Percentiles rank a stretch among this genome's conserved stretches.
phyloP scores from a whole-genome alignment of 2,113 vertebrate genomes.

The Vulpes ferrilata region DNA sequence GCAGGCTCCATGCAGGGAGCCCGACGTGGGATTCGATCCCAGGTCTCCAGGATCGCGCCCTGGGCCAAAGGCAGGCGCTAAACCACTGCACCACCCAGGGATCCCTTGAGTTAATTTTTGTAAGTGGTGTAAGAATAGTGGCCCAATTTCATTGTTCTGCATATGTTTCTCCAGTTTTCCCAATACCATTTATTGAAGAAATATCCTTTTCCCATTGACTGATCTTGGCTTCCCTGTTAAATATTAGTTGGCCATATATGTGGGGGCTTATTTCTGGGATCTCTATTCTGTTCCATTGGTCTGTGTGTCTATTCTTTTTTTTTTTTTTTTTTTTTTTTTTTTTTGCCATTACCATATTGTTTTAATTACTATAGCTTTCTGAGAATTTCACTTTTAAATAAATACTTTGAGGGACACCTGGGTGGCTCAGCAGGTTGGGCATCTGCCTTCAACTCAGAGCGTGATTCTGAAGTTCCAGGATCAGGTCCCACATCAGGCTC shows the following conservation, averaged over 20 bases:
- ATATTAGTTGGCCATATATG: not conserved
- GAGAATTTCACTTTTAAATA: not conserved
- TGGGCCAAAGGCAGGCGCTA: too few relatives aligned
- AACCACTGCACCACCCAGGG: too few relatives aligned
- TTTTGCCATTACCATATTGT: not conserved
- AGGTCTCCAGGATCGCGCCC: too few relatives aligned
- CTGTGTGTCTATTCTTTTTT: not conserved
- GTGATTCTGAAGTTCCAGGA: too few relatives aligned
- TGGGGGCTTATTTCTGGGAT: not conserved
- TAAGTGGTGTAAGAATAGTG: not conserved
- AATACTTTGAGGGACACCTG: not conserved
- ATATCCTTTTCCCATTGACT: not conserved
- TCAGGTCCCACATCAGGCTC: too few relatives aligned
- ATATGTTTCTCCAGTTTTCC: not conserved
- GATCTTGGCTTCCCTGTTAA: not conserved
- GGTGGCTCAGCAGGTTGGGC: too few relatives aligned
- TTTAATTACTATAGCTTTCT: not conserved
- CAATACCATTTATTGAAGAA: not conserved
- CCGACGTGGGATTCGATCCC: too few relatives aligned
- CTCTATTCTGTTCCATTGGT: not conserved
- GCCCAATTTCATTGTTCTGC: not conserved
- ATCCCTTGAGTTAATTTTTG: not conserved
- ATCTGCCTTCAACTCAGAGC: too few relatives aligned
- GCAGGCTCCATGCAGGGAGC: too few relatives aligned
- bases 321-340: not conserved